Percentiles rank a stretch among this genome's conserved stretches.
phyloP scores from a whole-genome alignment of 2,888 invertebrate genomes.

The Asteroscopus sphinx region DNA sequence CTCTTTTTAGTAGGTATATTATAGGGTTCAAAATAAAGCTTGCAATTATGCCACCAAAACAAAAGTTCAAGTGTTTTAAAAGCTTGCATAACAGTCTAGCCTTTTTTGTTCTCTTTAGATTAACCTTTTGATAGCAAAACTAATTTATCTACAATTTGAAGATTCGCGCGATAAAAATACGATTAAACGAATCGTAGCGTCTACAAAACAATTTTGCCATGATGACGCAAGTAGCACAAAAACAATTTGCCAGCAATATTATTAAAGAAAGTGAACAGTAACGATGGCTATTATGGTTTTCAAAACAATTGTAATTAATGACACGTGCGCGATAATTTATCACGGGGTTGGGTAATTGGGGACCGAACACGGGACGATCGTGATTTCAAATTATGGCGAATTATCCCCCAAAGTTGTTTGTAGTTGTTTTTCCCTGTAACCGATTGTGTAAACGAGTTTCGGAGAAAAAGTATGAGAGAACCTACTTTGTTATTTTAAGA shows the following conservation, averaged over 20 bases:
- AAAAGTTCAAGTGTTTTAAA: not conserved
- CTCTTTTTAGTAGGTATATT: too few species aligned
- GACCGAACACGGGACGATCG: conserved; percentile 27
- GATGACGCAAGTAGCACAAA: conserved; percentile 10
- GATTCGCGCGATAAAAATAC: conserved; percentile 25
- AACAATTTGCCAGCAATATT: conserved; percentile 3
- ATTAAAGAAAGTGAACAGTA: conserved; percentile 25
- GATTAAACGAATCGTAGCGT: conserved; percentile 14
- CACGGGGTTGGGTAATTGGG: conserved; percentile 48
- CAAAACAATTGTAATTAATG: conserved; percentile 63
- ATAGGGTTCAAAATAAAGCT: too few species aligned
- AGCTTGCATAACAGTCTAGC: not conserved
- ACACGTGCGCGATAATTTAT: conserved; percentile 63
- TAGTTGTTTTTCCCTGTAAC: conserved; percentile 6
- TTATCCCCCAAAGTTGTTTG: conserved; percentile 30
- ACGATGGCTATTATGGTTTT: conserved; percentile 37
- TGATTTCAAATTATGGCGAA: conserved; percentile 48
- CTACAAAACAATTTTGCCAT: conserved; percentile 5
- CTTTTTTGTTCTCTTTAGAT: conserved; percentile 16
- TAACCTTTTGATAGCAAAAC: conserved; percentile 21
- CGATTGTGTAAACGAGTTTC: conserved; percentile 21
- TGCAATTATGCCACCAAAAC: too few species aligned
- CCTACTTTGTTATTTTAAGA: too few species aligned
- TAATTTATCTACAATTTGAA: conserved; percentile 28
- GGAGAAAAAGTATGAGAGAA: not conserved